Conservation (phyloP, 2,113 vertebrate genomes). For the Tinamus guttatus region DNA sequence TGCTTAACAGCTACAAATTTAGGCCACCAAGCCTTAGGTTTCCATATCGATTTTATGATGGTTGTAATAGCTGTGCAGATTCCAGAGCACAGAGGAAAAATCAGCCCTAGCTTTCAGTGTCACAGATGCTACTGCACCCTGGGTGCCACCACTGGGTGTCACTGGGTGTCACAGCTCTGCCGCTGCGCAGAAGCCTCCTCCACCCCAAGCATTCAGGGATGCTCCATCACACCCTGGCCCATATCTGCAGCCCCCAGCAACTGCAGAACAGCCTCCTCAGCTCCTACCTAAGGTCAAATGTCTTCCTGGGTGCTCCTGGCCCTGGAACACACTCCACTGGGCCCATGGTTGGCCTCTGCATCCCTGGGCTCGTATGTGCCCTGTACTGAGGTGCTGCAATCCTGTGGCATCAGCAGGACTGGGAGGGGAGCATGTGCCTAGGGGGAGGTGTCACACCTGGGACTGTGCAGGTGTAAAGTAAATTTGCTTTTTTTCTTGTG, state of each 20-base stretch:
- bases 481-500: background rate
- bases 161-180: background rate
- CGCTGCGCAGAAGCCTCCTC: background rate
- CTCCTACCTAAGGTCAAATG: background rate
- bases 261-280: background rate
- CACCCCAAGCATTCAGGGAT: background rate
- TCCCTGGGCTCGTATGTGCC: background rate
- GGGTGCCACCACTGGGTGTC: constrained; percentile 12
- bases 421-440: background rate
- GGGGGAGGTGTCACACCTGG: background rate
- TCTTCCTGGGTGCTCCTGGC: background rate
- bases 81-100: background rate
- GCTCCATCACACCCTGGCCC: background rate
- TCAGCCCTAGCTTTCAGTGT: background rate
- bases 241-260: background rate
- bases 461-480: background rate
- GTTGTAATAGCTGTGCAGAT: background rate
- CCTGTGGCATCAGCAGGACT: background rate
- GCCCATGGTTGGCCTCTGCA: fast-evolving
- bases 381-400: background rate
- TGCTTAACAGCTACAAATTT: background rate
- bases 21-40: background rate
- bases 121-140: background rate
- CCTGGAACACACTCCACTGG: background rate
- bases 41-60: background rate